phyloP scores from a whole-genome alignment of 2,113 vertebrate species.

The Numenius arquata region DNA sequence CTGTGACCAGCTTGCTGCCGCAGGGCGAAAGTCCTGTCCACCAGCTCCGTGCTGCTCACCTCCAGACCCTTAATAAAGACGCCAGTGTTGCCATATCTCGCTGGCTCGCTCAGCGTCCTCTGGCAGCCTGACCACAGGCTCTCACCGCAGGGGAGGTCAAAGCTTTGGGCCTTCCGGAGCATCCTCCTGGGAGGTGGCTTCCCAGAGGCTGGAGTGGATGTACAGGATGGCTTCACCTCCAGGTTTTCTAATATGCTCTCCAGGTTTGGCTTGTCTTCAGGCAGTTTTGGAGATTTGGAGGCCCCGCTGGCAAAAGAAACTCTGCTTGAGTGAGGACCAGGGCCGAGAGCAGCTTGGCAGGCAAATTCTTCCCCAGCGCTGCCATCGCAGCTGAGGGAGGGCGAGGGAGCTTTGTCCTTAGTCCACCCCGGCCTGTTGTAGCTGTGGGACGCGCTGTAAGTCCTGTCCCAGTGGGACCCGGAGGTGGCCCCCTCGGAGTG shows the following conservation, averaged over 20 bases:
- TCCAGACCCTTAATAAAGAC: conserved; percentile 82
- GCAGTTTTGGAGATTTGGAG: conserved; percentile 28
- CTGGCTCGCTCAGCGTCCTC: conserved; percentile 71
- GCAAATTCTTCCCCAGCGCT: neutral
- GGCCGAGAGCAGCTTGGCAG: neutral
- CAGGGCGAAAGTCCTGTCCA: conserved; percentile 50
- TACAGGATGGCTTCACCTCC: conserved; percentile 36
- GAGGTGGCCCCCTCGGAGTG: conserved; percentile 29
- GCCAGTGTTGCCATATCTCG: conserved; percentile 70
- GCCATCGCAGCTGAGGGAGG: neutral
- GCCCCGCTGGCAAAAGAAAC: neutral
- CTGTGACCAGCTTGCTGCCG: conserved; percentile 32
- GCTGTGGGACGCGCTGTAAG: conserved; percentile 14
- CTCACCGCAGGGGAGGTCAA: conserved; percentile 73
- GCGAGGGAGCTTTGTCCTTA: conserved; percentile 4
- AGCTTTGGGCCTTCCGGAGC: conserved; percentile 81
- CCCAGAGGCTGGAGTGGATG: conserved; percentile 1
- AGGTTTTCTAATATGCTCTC: neutral
- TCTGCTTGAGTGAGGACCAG: neutral
- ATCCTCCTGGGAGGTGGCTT: conserved; percentile 49
- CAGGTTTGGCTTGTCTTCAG: conserved; percentile 54
- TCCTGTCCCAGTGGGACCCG: conserved; percentile 48
- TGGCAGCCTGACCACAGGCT: conserved; percentile 70
- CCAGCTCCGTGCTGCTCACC: conserved; percentile 77
- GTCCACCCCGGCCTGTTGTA: conserved; percentile 50